Evolutionary conservation across 2,888 invertebrate species (phyloP).

Genomic region (Megamerina dolium): DNA sequence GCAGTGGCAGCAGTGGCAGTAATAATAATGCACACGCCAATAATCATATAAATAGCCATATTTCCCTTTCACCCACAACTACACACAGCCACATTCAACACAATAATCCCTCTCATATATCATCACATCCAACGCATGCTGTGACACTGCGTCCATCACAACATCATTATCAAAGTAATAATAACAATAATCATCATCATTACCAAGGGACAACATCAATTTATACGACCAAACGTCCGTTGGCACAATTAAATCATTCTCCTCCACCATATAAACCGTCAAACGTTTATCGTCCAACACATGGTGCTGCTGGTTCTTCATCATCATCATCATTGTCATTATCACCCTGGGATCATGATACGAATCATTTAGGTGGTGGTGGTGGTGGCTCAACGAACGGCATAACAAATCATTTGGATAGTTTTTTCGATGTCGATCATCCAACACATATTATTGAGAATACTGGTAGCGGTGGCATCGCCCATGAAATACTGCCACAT

Average conservation of each 20-base stretch:
- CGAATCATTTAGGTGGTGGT: constrained; percentile 32
- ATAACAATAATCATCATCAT: constrained; percentile 23
- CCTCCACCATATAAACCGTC: constrained; percentile 30
- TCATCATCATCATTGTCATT: too few species aligned
- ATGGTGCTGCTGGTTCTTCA: neutral
- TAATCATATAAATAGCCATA: too few species aligned
- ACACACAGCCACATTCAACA: neutral
- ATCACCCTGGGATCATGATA: constrained; percentile 48
- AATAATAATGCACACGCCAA: neutral
- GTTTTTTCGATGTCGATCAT: constrained; percentile 40
- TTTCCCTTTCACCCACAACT: constrained; percentile 15
- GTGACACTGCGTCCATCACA: constrained; percentile 17
- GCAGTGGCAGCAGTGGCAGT: constrained; percentile 1
- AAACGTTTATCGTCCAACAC: constrained; percentile 17
- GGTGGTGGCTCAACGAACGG: constrained; percentile 25
- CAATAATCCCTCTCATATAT: constrained; percentile 1
- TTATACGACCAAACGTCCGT: constrained; percentile 39
- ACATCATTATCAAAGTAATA: constrained; percentile 20
- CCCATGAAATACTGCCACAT: constrained; percentile 20
- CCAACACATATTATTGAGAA: constrained; percentile 17
- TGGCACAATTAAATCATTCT: constrained; percentile 16
- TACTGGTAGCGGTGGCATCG: constrained; percentile 6
- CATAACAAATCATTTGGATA: constrained; percentile 47
- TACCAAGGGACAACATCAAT: constrained; percentile 27
- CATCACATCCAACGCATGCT: constrained; percentile 19